These are phyloP conservation scores for Vicugna pacos DNA, from an alignment of 2,113 vertebrate species.

Conservation along the genomic window DNA sequence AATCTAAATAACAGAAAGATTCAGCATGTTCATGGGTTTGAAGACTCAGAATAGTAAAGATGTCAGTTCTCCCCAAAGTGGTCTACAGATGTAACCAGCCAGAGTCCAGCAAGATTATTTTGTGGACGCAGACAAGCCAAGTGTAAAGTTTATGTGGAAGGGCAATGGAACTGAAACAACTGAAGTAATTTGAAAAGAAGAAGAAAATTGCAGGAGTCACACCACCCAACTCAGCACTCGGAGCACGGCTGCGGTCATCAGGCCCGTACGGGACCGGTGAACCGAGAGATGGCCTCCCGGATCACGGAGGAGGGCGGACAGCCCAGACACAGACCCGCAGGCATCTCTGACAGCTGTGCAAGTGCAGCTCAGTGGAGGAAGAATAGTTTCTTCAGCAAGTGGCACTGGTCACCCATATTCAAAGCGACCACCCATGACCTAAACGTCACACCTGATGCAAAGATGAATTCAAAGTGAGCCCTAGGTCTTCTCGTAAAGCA, in stretches of 20 bases:
- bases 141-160: background rate
- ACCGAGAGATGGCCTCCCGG: fast-evolving
- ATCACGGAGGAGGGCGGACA: background rate
- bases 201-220: background rate
- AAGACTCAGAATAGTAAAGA: background rate
- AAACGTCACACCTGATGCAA: background rate
- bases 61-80: background rate
- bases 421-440: background rate
- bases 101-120: background rate
- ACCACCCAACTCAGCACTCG: background rate
- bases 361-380: background rate
- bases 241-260: fast-evolving
- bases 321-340: background rate
- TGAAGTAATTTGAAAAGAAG: background rate
- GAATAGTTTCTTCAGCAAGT: background rate
- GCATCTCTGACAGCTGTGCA: background rate
- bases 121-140: background rate
- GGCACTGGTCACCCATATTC: too few relatives aligned
- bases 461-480: background rate
- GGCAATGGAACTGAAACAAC: background rate
- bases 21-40: background rate
- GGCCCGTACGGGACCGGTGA: background rate
- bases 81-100: background rate
- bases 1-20: background rate
- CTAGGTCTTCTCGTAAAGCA: background rate